Conservation (phyloP, 2,797 vertebrate species). For the Sebastes umbrosus region DNA sequence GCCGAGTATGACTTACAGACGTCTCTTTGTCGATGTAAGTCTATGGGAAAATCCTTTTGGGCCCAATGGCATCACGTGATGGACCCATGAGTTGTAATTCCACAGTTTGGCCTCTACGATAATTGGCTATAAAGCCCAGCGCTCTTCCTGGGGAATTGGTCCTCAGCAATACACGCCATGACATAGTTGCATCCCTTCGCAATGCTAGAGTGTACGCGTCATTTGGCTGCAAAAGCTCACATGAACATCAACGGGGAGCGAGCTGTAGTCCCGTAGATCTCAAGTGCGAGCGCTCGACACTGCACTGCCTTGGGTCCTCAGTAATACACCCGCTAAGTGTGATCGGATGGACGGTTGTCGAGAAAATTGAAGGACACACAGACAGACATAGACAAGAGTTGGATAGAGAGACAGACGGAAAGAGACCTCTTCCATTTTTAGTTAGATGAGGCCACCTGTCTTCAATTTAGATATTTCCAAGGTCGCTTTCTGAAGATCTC, state of each 20-base stretch:
- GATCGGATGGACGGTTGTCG: background rate
- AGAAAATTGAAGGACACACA: too few relatives aligned
- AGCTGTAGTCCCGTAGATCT: background rate
- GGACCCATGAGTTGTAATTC: too few relatives aligned
- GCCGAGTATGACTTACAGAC: too few relatives aligned
- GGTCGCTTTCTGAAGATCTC: background rate
- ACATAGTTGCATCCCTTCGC: background rate
- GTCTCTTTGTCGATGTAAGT: too few relatives aligned
- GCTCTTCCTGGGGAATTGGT: too few relatives aligned
- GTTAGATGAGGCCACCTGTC: constrained; percentile 41
- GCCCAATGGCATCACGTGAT: too few relatives aligned
- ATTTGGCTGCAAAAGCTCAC: background rate
- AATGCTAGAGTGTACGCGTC: background rate
- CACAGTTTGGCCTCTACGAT: too few relatives aligned
- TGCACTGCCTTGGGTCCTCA: background rate
- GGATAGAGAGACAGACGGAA: background rate
- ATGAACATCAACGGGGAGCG: too few relatives aligned
- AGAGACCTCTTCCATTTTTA: background rate
- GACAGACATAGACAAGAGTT: too few relatives aligned
- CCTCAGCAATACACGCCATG: background rate
- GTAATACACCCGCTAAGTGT: background rate
- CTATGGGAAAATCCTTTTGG: too few relatives aligned
- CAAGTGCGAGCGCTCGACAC: background rate
- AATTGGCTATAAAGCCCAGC: too few relatives aligned
- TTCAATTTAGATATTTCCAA: constrained; percentile 50